Conservation (phyloP, 2,113 vertebrate species). For the Penelope pileata region DNA sequence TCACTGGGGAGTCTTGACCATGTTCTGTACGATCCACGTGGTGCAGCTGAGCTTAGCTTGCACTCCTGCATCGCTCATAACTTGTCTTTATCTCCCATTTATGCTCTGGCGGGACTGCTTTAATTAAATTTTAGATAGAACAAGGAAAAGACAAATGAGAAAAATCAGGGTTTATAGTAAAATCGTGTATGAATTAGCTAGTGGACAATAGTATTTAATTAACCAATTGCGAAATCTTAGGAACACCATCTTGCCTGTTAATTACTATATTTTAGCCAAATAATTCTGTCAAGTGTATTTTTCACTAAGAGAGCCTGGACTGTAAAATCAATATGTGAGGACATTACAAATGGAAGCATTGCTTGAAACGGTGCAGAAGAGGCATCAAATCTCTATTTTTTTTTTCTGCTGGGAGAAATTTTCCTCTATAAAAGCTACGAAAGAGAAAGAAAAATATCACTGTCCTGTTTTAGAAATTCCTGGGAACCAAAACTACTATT, state of each 20-base stretch:
- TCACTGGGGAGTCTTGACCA: not conserved
- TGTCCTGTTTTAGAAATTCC: not conserved
- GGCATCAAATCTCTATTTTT: not conserved
- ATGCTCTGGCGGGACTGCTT: not conserved
- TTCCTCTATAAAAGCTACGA: not conserved
- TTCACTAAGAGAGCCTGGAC: not conserved
- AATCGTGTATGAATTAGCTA: not conserved
- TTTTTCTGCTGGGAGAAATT: not conserved
- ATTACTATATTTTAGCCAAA: constrained; percentile 5
- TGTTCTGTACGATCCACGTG: rapidly evolving
- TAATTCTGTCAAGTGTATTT: not conserved
- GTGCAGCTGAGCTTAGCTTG: not conserved
- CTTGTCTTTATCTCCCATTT: not conserved
- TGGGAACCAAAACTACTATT: not conserved
- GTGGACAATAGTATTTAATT: not conserved
- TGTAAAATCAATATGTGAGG: not conserved
- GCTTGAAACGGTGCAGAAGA: not conserved
- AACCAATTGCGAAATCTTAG: not conserved
- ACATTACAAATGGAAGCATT: not conserved
- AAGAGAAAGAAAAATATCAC: not conserved
- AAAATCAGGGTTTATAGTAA: not conserved
- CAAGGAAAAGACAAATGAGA: not conserved
- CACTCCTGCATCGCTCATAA: not conserved
- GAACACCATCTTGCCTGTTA: not conserved
- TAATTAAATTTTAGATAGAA: not conserved